Conservation (phyloP, 2,888 invertebrate species). For the Arge pagana region DNA sequence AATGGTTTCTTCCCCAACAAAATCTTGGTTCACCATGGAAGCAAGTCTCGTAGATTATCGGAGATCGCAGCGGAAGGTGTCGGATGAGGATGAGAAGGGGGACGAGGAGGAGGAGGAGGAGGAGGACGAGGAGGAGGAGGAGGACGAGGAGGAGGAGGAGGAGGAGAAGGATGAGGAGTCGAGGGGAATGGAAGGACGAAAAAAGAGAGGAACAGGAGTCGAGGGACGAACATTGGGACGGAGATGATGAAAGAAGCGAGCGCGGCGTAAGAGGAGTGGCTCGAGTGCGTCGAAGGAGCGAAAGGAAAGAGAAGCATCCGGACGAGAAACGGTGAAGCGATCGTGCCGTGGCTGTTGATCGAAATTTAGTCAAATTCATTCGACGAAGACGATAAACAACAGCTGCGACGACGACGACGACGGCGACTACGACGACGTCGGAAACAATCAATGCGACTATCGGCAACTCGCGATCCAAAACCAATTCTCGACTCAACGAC, state of each 20-base stretch:
- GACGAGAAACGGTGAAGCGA: too few relatives aligned
- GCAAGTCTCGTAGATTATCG: neutral
- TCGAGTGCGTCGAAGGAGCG: too few relatives aligned
- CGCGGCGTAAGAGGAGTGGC: too few relatives aligned
- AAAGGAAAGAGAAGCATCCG: too few relatives aligned
- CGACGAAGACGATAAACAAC: neutral
- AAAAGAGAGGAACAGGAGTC: neutral
- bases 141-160: neutral
- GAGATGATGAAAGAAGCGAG: too few relatives aligned
- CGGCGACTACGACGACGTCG: too few relatives aligned
- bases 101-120: constrained; percentile 1
- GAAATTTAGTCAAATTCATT: constrained; percentile 1
- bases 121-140: neutral
- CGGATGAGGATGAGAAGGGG: constrained; percentile 17
- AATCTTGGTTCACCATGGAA: neutral
- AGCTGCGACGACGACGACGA: neutral
- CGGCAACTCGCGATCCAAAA: too few relatives aligned
- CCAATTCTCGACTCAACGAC: too few relatives aligned
- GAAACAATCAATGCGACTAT: too few relatives aligned
- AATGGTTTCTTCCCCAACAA: constrained; percentile 45
- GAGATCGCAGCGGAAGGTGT: too few relatives aligned
- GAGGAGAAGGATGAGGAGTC: neutral
- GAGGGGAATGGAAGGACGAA: too few relatives aligned
- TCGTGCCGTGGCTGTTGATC: neutral
- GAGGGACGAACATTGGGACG: neutral